Percentiles rank a stretch among this genome's conserved stretches.
These are phyloP conservation scores for Oncorhynchus gorbuscha DNA, from an alignment of 2,113 vertebrate species.

Conservation along the genomic window DNA sequence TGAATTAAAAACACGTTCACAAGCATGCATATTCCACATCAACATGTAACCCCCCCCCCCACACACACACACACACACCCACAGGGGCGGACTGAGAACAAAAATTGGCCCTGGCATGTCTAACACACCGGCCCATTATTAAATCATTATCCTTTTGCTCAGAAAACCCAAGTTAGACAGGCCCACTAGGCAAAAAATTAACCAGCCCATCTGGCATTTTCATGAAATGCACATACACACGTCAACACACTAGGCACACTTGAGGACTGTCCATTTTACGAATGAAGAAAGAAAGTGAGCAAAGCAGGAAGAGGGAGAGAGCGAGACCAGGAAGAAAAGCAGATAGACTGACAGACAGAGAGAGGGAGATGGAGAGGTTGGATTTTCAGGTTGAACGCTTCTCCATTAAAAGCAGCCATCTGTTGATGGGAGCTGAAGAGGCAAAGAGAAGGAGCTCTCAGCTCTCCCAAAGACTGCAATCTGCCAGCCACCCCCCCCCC, in stretches of 20 bases:
- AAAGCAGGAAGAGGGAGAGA: background rate
- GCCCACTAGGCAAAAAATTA: too few relatives aligned
- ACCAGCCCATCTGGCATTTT: too few relatives aligned
- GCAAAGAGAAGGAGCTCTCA: conserved; percentile 27
- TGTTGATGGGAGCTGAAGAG: conserved; percentile 48
- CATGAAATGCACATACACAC: background rate
- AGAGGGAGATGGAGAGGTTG: conserved; percentile 3
- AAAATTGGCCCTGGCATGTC: too few relatives aligned
- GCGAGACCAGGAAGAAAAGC: background rate
- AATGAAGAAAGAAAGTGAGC: too few relatives aligned
- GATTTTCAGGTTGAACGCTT: conserved; percentile 59
- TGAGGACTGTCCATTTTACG: conserved; percentile 23
- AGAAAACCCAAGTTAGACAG: too few relatives aligned
- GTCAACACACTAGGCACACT: background rate
- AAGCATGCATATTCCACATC: background rate
- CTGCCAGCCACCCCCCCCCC: background rate
- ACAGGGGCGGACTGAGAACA: too few relatives aligned
- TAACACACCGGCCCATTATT: too few relatives aligned
- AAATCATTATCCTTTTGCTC: too few relatives aligned
- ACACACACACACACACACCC: background rate
- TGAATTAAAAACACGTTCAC: conserved; percentile 1
- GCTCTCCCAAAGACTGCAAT: background rate
- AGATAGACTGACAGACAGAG: conserved; percentile 1
- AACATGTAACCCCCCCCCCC: background rate
- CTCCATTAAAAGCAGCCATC: conserved; percentile 59